phyloP scores from a whole-genome alignment of 2,888 invertebrate species.

The Cylindroiulus punctatus region DNA sequence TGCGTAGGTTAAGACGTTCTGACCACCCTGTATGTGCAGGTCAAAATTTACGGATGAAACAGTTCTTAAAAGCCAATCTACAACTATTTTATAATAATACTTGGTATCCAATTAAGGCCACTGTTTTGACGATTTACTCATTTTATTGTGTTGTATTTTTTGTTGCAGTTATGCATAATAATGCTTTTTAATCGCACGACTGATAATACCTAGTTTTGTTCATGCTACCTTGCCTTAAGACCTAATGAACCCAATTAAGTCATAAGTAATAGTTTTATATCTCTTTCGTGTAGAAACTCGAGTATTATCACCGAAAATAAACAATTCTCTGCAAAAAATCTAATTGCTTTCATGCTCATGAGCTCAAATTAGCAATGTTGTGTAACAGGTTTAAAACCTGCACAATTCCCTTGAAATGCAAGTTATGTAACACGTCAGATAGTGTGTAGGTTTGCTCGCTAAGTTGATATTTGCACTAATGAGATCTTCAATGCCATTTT shows the following conservation, averaged over 20 bases:
- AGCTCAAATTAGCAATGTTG: not conserved
- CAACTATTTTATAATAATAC: not conserved
- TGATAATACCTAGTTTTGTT: not conserved
- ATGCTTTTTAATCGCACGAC: not conserved
- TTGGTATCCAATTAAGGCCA: not conserved
- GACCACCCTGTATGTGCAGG: no score
- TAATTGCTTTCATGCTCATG: not conserved
- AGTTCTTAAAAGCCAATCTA: not conserved
- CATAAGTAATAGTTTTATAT: not conserved
- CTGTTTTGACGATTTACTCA: not conserved
- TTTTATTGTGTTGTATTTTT: not conserved
- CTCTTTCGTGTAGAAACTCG: not conserved
- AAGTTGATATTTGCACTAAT: not conserved
- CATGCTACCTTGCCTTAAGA: not conserved
- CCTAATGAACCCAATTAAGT: slow-evolving; percentile 6
- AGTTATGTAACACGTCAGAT: not conserved
- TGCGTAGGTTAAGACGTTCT: no score
- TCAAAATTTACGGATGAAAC: not conserved
- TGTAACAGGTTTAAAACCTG: not conserved
- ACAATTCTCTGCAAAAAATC: not conserved
- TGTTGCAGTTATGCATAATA: not conserved
- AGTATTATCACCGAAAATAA: not conserved
- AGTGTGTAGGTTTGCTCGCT: not conserved
- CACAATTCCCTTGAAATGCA: not conserved
- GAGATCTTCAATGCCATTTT: slow-evolving; percentile 22